Evolutionary conservation across 2,888 invertebrate genomes (phyloP).

Genomic region (Caprella mutica): DNA sequence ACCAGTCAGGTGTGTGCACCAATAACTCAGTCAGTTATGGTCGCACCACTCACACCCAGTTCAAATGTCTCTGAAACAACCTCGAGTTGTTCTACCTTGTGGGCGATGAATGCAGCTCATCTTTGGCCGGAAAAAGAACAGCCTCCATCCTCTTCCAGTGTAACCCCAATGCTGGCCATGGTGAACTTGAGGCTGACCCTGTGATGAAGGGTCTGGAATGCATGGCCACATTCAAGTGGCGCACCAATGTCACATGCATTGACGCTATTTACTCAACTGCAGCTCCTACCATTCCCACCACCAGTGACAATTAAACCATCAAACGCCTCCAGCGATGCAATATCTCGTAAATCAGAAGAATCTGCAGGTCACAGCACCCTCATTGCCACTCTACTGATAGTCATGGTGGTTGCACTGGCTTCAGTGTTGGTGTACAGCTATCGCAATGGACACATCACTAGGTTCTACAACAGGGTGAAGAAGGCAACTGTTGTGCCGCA

Average conservation of each 20-base stretch:
- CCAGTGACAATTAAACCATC: neutral
- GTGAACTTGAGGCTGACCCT: conserved; percentile 22
- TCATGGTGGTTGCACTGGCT: neutral
- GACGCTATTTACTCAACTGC: conserved; percentile 22
- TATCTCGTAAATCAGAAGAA: too few relatives aligned
- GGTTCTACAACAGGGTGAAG: conserved; percentile 8
- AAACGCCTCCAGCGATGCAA: too few relatives aligned
- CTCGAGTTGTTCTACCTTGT: conserved; percentile 18
- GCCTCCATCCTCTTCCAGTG: conserved; percentile 22
- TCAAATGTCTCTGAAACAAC: conserved; percentile 15
- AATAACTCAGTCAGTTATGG: conserved; percentile 18
- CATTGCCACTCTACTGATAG: too few relatives aligned
- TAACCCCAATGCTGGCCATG: conserved; percentile 24
- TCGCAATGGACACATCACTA: neutral
- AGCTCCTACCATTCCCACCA: neutral
- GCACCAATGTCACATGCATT: conserved; percentile 30
- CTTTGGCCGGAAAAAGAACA: conserved; percentile 14
- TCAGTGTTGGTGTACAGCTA: neutral
- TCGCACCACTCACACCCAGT: conserved; percentile 10
- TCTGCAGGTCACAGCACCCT: too few relatives aligned
- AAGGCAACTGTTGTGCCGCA: conserved; percentile 1
- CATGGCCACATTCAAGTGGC: conserved; percentile 21
- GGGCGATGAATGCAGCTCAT: conserved; percentile 8
- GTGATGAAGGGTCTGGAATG: conserved; percentile 19
- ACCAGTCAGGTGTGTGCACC: conserved; percentile 18